Evolutionary conservation across 1,140 invertebrate species (phyloP).

Genomic region (Heliconius hermathena): DNA sequence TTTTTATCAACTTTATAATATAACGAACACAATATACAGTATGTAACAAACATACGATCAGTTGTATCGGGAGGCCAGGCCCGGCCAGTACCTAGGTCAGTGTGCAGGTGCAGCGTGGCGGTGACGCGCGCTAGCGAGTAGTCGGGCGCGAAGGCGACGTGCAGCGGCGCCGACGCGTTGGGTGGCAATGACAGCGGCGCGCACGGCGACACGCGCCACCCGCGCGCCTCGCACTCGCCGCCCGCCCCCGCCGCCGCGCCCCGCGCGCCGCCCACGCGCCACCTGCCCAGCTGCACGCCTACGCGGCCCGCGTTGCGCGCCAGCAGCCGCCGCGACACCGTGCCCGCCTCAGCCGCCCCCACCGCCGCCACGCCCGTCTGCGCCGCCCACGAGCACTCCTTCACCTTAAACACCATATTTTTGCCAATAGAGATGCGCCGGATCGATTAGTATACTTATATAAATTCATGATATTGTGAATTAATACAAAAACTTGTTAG

Average conservation of each 20-base stretch:
- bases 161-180: conserved; percentile 92
- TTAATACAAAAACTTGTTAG: too few species aligned
- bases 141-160: conserved; percentile 96
- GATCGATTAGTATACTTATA: too few species aligned
- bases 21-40: too few species aligned
- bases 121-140: conserved; percentile 92
- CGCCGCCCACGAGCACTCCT: conserved; percentile 69
- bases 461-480: too few species aligned
- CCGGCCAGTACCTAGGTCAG: conserved; percentile 73
- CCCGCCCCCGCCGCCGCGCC: conserved; percentile 40
- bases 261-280: conserved; percentile 80
- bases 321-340: conserved; percentile 91
- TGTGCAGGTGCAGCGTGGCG: conserved; percentile 79
- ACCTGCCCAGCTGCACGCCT: conserved; percentile 86
- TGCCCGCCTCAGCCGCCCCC: conserved; percentile 79
- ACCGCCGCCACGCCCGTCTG: background rate
- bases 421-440: too few species aligned
- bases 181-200: conserved; percentile 90
- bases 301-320: conserved; percentile 94
- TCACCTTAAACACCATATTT: conserved; percentile 87
- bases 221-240: conserved; percentile 84
- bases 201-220: conserved; percentile 74
- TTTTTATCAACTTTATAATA: too few species aligned
- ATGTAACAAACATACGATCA: too few species aligned
- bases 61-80: too few species aligned